Conservation (phyloP, 2,888 invertebrate species). For the Sesamia inferens region DNA sequence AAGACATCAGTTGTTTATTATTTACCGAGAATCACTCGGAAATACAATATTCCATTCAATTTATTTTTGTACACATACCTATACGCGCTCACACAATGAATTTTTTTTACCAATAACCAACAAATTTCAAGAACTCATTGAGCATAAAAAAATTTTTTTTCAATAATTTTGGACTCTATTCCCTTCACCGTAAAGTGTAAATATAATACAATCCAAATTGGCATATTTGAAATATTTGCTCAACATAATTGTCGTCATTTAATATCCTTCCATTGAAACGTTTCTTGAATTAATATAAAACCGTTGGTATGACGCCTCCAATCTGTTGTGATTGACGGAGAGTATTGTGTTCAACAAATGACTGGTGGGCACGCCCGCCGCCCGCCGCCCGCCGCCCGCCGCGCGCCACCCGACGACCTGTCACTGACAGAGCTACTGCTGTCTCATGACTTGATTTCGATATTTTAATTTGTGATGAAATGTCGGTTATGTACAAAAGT, state of each 20-base stretch:
- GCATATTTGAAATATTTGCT: conserved; percentile 43
- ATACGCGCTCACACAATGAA: conserved; percentile 12
- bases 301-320: conserved; percentile 39
- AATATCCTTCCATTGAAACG: conserved; percentile 45
- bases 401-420: conserved; percentile 14
- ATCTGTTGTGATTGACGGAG: conserved; percentile 53
- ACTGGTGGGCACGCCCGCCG: conserved; percentile 7
- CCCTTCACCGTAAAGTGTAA: conserved; percentile 16
- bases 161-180: conserved; percentile 34
- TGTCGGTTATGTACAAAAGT: background rate
- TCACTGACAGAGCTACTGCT: conserved; percentile 21
- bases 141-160: background rate
- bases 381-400: too few species aligned
- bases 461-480: conserved; percentile 21
- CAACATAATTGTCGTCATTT: conserved; percentile 50
- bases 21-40: background rate
- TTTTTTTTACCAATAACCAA: conserved; percentile 19
- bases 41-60: conserved; percentile 21
- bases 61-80: conserved; percentile 18
- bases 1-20: background rate
- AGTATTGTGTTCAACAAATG: conserved; percentile 51
- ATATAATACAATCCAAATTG: conserved; percentile 41
- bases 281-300: conserved; percentile 53
- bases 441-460: background rate
- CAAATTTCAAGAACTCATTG: conserved; percentile 5